Base-by-base conservation (phyloP, 2,888 invertebrate genomes). In the Clitarchus hookeri region DNA sequence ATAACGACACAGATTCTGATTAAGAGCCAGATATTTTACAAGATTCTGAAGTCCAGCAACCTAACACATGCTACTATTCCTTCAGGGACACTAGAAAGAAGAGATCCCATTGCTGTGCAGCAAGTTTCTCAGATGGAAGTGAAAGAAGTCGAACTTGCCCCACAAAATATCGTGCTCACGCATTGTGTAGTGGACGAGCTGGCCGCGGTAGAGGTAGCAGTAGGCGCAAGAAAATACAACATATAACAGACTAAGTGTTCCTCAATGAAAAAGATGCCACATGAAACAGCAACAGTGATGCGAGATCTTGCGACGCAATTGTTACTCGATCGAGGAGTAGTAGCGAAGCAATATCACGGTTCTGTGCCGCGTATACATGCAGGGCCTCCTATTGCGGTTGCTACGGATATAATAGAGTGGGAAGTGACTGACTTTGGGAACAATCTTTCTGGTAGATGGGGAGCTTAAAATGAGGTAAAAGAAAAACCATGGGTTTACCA, bases 61-160 rank as follows among this genome's bases (percentile, higher is more conserved):
- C 19, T n/a, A 65, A 11, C 65, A 65, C 65, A n/a, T 6, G 23
- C 65, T 65, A 65, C 65, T 23, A 65, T n/a, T 65, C 65, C 65
- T 65, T 65, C 65, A 12, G 65, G 8, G 16, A 65, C 65, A 65
- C 65, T 16, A 65, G 65, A n/a, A 65, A 65, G 16, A 65, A 65
- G 16, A 16, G 0, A 65, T 11, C 19, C 8, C 23, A 23, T 65
- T 19, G 65, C 65, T 65, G 65, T 6, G 65, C 65, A 65, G 65
- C 65, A 65, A 65, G 65, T 23, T 65, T 65, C 65, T 65, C 65
- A 65, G n/a, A 65, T 65, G 65, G n/a, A 65, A 65, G 65, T 65
- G 23, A 23, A 65, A 65, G 65, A 19, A n/a, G 65, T 65, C 16
- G 23, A 65, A 65, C 1, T 65, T 19, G 65, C 65, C 65, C 65